Conservation (phyloP, 2,888 invertebrate genomes). For the Melanophora roralis region DNA sequence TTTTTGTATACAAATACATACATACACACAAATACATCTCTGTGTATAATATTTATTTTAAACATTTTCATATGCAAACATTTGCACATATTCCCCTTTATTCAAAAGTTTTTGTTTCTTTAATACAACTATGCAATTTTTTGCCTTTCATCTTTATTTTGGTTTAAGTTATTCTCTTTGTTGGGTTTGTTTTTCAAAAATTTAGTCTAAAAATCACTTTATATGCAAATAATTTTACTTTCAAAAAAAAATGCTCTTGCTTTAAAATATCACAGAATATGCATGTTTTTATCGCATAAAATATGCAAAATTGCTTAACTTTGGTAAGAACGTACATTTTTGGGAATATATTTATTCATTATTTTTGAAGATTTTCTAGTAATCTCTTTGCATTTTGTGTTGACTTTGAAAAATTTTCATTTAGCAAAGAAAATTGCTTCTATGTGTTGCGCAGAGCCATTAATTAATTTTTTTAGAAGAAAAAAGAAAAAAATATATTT, state of each 20-base stretch:
- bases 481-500: background rate
- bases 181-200: background rate
- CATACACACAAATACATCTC: no score
- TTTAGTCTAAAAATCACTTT: constrained; percentile 36
- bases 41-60: no score
- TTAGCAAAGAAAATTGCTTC: background rate
- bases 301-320: background rate
- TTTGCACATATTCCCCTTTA: background rate
- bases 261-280: no score
- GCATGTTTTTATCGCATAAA: background rate
- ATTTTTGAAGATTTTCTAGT: background rate
- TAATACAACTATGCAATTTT: no score
- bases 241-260: no score
- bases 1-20: no score
- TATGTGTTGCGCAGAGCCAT: background rate
- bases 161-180: background rate
- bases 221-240: constrained; percentile 55
- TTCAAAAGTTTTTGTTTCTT: background rate
- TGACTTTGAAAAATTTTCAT: constrained; percentile 5
- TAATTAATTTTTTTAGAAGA: constrained; percentile 18
- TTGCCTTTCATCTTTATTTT: background rate
- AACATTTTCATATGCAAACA: no score
- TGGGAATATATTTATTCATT: background rate
- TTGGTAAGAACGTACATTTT: background rate
- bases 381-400: background rate